Evolutionary conservation across 2,113 vertebrate genomes (phyloP).

Genomic region (Muntiacus muntjak): DNA sequence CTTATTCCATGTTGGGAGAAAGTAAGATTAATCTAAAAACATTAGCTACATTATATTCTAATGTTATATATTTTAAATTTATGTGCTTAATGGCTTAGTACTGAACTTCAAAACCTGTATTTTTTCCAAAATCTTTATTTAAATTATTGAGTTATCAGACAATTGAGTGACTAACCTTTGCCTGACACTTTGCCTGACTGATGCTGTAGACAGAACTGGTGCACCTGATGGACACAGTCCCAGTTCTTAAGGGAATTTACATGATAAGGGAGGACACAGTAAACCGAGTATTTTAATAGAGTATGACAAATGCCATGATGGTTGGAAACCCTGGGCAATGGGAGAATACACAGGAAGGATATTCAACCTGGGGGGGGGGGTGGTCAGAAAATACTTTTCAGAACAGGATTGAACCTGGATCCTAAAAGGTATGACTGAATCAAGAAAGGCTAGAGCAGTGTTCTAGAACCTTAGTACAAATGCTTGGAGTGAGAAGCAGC

Average conservation of each 20-base stretch:
- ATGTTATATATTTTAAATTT: background rate
- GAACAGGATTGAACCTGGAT: background rate
- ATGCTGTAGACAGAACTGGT: background rate
- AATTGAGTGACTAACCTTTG: background rate
- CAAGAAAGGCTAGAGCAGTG: background rate
- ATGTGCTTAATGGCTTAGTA: background rate
- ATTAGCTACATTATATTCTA: constrained; percentile 14
- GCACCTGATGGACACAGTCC: background rate
- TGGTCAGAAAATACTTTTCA: background rate
- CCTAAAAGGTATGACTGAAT: background rate
- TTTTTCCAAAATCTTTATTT: background rate
- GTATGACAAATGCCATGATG: background rate
- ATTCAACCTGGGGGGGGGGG: background rate
- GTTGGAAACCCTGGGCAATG: background rate
- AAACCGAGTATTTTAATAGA: background rate
- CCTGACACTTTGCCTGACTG: background rate
- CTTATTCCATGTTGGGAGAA: background rate
- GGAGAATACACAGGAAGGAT: background rate
- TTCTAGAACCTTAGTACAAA: background rate
- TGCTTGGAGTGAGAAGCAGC: background rate
- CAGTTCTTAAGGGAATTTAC: background rate
- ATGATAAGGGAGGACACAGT: background rate
- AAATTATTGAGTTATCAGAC: background rate
- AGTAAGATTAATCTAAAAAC: background rate
- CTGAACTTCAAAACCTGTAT: background rate